These are phyloP conservation scores for Atherinosoma microstoma DNA, from an alignment of 2,797 vertebrate genomes.

Conservation along the genomic window DNA sequence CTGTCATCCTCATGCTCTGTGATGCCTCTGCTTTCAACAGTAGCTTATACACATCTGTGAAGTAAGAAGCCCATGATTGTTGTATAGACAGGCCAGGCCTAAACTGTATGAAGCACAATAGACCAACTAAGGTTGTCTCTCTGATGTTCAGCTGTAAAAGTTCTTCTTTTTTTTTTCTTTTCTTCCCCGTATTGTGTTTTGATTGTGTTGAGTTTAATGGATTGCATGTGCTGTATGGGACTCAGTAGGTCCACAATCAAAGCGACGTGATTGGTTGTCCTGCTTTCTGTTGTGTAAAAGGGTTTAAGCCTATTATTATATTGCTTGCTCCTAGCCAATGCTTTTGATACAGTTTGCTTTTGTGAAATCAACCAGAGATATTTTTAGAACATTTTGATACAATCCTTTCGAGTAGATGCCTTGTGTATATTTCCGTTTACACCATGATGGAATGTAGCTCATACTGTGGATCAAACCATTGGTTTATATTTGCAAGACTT, in stretches of 20 bases:
- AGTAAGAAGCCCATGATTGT: slow-evolving; percentile 76
- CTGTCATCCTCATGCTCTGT: slow-evolving; percentile 45
- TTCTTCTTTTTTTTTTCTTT: slow-evolving; percentile 66
- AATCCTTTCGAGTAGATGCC: slow-evolving; percentile 85
- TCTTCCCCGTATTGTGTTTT: slow-evolving; percentile 74
- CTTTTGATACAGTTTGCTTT: slow-evolving; percentile 87
- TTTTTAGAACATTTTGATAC: slow-evolving; percentile 87
- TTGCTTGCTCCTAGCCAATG: slow-evolving; percentile 82
- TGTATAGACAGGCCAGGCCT: slow-evolving; percentile 79
- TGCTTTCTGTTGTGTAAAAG: slow-evolving; percentile 81
- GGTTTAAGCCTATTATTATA: slow-evolving; percentile 78
- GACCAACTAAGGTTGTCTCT: slow-evolving; percentile 79
- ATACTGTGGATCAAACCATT: slow-evolving; percentile 81
- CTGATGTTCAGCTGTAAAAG: slow-evolving; percentile 80
- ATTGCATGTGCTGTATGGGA: slow-evolving; percentile 85
- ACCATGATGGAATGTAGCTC: slow-evolving; percentile 85
- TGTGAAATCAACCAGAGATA: slow-evolving; percentile 85
- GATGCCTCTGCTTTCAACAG: slow-evolving; percentile 69
- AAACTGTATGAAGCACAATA: slow-evolving; percentile 84
- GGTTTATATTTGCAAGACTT: slow-evolving; percentile 80
- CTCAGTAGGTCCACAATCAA: slow-evolving; percentile 81
- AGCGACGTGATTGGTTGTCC: slow-evolving; percentile 82
- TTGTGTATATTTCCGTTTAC: slow-evolving; percentile 83
- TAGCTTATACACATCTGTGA: slow-evolving; percentile 76
- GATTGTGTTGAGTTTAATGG: slow-evolving; percentile 82